phyloP scores from a whole-genome alignment of 2,888 invertebrate species.

The Pseudococcus viburni region DNA sequence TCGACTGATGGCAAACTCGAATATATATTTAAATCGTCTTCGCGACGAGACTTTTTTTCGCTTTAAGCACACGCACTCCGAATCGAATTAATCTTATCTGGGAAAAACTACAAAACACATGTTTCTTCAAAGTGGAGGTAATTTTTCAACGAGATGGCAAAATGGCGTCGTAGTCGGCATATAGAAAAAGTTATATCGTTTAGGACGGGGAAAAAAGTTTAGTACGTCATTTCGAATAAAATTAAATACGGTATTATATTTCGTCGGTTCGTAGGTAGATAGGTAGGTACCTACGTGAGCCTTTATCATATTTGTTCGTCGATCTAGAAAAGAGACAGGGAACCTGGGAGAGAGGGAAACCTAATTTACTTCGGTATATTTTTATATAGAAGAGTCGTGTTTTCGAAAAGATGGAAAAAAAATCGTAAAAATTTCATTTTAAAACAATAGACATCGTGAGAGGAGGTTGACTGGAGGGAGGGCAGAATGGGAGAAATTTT shows the following conservation, averaged over 20 bases:
- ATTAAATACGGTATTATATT: slow-evolving; percentile 32
- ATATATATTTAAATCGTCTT: slow-evolving; percentile 45
- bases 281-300: neutral
- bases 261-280: neutral
- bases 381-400: neutral
- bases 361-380: neutral
- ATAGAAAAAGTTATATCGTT: slow-evolving; percentile 34
- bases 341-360: neutral
- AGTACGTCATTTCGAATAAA: slow-evolving; percentile 54
- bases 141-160: slow-evolving; percentile 48
- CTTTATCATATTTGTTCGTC: neutral
- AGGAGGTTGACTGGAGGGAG: too few relatives aligned
- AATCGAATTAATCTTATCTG: slow-evolving; percentile 54
- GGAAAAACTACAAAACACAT: slow-evolving; percentile 9
- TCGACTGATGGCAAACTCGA: neutral
- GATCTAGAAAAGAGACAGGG: too few relatives aligned
- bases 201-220: neutral
- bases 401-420: neutral
- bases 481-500: too few relatives aligned
- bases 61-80: neutral
- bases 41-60: slow-evolving; percentile 7
- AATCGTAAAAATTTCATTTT: neutral
- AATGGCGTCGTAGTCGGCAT: neutral
- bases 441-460: neutral
- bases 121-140: slow-evolving; percentile 38